Percentiles rank a stretch among this genome's conserved stretches.
phyloP scores from a whole-genome alignment of 2,888 invertebrate species.

The Mimumesa dahlbomi region DNA sequence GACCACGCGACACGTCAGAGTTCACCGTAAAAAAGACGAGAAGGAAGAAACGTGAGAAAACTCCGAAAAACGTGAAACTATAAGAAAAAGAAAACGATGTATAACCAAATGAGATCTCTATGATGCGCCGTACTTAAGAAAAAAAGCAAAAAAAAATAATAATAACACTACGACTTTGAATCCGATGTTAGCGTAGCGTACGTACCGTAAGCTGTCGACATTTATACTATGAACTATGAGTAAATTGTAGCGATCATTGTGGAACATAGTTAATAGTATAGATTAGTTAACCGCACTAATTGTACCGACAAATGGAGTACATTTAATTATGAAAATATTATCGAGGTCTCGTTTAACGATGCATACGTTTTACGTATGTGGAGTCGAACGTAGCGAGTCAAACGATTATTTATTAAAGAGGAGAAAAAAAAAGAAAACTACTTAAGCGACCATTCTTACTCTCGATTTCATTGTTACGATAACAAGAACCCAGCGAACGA shows the following conservation, averaged over 20 bases:
- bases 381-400: conserved; percentile 6
- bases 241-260: conserved; percentile 56
- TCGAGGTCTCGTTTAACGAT: conserved; percentile 51
- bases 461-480: neutral
- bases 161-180: conserved; percentile 49
- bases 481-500: neutral
- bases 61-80: neutral
- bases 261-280: conserved; percentile 56
- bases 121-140: conserved; percentile 33
- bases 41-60: conserved; percentile 3
- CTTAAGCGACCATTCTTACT: neutral
- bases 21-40: neutral
- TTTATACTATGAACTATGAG: conserved; percentile 57
- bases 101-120: conserved; percentile 22
- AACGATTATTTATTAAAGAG: neutral
- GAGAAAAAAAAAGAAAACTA: neutral
- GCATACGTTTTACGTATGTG: conserved; percentile 15
- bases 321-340: conserved; percentile 55
- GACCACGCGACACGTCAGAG: neutral
- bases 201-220: conserved; percentile 54
- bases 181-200: conserved; percentile 54
- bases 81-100: neutral
- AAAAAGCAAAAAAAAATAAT: no score
- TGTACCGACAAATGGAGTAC: conserved; percentile 57
- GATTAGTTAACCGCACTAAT: conserved; percentile 57